phyloP scores from a whole-genome alignment of 1,140 invertebrate species.

The Euura lappo region DNA sequence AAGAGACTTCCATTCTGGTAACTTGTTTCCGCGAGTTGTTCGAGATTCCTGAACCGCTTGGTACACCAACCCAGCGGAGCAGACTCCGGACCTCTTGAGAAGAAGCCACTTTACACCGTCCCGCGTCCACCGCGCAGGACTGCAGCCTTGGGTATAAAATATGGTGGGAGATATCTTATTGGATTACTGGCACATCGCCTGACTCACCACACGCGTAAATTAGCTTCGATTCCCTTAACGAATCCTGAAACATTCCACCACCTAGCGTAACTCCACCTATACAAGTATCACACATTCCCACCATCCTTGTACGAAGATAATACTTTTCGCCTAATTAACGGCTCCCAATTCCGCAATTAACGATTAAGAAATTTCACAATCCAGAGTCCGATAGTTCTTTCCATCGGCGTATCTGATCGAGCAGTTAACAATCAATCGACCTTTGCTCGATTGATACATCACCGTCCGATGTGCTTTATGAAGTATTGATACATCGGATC shows the following conservation, averaged over 20 bases:
- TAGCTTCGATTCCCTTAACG: slow-evolving; percentile 6
- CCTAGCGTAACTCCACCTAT: neutral
- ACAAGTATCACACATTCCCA: neutral
- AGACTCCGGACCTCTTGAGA: neutral
- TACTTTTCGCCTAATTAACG: slow-evolving; percentile 5
- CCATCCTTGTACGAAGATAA: neutral
- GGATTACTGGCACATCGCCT: slow-evolving; percentile 6
- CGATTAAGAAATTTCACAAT: neutral
- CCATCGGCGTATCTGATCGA: no score
- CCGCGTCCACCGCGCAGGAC: neutral
- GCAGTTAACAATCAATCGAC: no score
- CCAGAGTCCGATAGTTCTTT: neutral
- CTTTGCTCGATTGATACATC: no score
- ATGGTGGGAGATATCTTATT: slow-evolving; percentile 7
- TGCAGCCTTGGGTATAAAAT: slow-evolving; percentile 2
- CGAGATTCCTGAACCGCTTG: neutral
- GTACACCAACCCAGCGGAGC: no score
- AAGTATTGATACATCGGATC: no score
- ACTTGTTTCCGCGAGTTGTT: slow-evolving; percentile 6
- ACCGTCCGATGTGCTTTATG: no score
- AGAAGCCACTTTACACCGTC: slow-evolving; percentile 1
- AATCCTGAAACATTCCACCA: neutral
- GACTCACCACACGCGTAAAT: slow-evolving; percentile 6
- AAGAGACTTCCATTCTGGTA: neutral
- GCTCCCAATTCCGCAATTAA: neutral